A percentile compares a stretch with the other conserved stretches of the same genome.
Conservation (phyloP, 1,140 invertebrate genomes). For the Idris sp. region DNA sequence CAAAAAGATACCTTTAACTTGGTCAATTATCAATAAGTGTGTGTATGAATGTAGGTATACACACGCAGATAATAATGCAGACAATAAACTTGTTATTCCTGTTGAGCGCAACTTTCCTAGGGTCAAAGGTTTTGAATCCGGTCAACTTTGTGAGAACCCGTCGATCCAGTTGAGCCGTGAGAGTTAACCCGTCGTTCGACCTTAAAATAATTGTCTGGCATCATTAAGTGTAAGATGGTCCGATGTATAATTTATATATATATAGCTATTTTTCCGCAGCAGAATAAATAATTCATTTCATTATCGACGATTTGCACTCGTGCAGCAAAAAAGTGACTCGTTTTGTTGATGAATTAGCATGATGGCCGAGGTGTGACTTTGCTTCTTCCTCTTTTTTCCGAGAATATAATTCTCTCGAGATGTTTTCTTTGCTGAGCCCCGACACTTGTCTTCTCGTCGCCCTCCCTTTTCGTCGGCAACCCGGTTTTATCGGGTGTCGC, state of each 20-base stretch:
- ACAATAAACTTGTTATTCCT: conserved; percentile 61
- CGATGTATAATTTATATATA: conserved; percentile 47
- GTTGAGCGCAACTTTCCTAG: conserved; percentile 40
- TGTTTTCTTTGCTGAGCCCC: conserved; percentile 68
- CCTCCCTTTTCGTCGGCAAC: conserved; percentile 61
- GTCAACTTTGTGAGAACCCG: conserved; percentile 71
- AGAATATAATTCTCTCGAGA: conserved; percentile 67
- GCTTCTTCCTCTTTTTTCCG: conserved; percentile 43
- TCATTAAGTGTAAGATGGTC: conserved; percentile 44
- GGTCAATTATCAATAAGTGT: no score
- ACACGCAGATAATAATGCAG: conserved; percentile 44
- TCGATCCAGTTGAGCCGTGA: conserved; percentile 70
- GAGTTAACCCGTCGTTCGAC: conserved; percentile 64
- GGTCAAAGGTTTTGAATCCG: conserved; percentile 71
- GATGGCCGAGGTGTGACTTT: conserved; percentile 42
- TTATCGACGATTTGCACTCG: conserved; percentile 52
- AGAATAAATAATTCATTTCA: conserved; percentile 57
- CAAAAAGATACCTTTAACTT: no score
- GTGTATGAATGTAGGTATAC: no score
- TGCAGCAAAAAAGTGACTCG: conserved; percentile 39
- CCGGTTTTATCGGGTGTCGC: conserved; percentile 75
- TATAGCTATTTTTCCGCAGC: conserved; percentile 34
- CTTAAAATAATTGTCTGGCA: conserved; percentile 70
- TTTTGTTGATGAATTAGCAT: conserved; percentile 44
- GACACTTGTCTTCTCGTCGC: conserved; percentile 66